Evolutionary conservation across 2,888 invertebrate species (phyloP), one percentile per base, ranked within the genome.

Genomic region (Hypomecis atomaria): DNA sequence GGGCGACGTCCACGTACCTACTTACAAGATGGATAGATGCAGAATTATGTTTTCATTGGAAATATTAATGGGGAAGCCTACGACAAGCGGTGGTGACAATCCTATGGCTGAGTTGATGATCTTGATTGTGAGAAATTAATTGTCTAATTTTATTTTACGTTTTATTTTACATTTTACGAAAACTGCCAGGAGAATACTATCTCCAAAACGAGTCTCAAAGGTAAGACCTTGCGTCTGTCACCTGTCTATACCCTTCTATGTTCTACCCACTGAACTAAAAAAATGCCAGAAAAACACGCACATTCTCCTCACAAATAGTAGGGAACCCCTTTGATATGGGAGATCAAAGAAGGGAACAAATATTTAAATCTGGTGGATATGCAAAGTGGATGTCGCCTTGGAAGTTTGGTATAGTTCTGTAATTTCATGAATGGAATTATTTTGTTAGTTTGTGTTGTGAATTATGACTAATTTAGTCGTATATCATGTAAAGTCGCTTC

Each of bases 301-400:
- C 58, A 49, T 44, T 54, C 57, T 23, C 37, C 40, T 40, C 40
- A 33, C 23, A 40, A 40, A 40, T 40, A 40, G 38, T 23, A 38
- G 38, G 49, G 54, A 65, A 47, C 49, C 60, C 64, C 13, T 64
- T 65, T 65, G 65, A 60, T 65, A 65, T 47, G 56, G 47, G 33
- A 65, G 45, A 56, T 65, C 65, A 65, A 65, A 65, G 65, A 43
- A 52, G n/a, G 56, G 62, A 52, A 52, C 60, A 65, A 65, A 65
- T 65, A 65, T 65, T 65, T 53, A 65, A 65, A 65, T 65, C 59
- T 52, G 52, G 50, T 23, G 56, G 56, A n/a, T 60, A 48, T 57
- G 42, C 37, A 56, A 52, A 56, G 52, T 57, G 13, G 47, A 45
- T 60, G 56, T 55, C 49, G 43, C 49, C 47, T 47, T 42, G 48